Evolutionary conservation across 2,113 vertebrate species (phyloP).

Genomic region (Xenopus tropicalis): DNA sequence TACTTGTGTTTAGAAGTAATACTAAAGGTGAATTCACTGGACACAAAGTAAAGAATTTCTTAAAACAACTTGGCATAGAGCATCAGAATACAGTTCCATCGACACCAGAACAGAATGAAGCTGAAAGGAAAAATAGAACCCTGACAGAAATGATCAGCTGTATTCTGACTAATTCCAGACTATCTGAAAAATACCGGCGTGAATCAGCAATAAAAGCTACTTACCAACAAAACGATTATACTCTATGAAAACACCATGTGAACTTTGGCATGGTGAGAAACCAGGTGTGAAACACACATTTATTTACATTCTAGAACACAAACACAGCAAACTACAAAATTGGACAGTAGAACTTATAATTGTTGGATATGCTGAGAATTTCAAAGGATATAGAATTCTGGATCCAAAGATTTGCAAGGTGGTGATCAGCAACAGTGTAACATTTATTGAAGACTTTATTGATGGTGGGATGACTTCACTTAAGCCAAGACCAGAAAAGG

Average conservation of each 20-base stretch:
- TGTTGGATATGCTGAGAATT: no score
- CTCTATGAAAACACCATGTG: background rate
- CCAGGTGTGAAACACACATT: no score
- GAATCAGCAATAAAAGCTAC: background rate
- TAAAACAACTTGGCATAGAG: background rate
- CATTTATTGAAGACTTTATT: no score
- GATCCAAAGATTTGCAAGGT: no score
- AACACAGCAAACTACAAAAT: no score
- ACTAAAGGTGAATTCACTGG: background rate
- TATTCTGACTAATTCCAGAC: background rate
- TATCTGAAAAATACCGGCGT: background rate
- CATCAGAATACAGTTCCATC: conserved; percentile 4
- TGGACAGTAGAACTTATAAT: no score
- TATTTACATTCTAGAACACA: no score
- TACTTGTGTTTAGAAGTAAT: background rate
- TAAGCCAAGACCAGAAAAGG: no score
- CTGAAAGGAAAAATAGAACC: conserved; percentile 1
- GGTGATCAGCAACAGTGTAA: no score
- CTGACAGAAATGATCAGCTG: background rate
- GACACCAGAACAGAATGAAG: background rate
- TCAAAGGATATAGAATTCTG: no score
- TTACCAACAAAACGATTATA: background rate
- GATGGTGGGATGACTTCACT: no score
- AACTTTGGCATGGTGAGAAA: conserved; percentile 2
- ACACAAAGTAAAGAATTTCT: background rate